These are phyloP conservation scores for Papilio dardanus DNA, from an alignment of 1,140 invertebrate genomes.

Conservation along the genomic window DNA sequence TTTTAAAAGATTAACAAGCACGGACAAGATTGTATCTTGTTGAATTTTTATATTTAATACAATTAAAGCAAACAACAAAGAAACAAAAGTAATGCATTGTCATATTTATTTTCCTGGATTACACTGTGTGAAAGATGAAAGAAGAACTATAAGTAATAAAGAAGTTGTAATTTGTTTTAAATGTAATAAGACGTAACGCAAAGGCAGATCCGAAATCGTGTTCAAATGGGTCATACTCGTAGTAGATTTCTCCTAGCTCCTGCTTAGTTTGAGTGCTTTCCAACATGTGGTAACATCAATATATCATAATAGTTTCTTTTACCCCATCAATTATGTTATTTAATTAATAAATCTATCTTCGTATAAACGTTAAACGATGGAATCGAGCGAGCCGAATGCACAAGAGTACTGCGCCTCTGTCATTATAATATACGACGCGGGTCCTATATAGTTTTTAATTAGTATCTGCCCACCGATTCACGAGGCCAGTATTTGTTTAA, in stretches of 20 bases:
- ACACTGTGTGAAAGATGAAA: too few relatives aligned
- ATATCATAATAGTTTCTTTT: background rate
- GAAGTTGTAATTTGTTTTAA: too few relatives aligned
- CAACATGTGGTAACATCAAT: background rate
- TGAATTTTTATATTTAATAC: background rate
- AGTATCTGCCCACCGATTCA: conserved; percentile 70
- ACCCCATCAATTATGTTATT: background rate
- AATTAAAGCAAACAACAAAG: too few relatives aligned
- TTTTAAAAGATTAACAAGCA: background rate
- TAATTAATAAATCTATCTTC: conserved; percentile 20
- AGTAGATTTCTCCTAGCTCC: background rate
- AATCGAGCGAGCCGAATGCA: conserved; percentile 57
- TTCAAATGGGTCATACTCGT: background rate
- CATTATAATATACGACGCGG: conserved; percentile 68
- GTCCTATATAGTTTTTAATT: conserved; percentile 77
- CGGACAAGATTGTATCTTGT: background rate
- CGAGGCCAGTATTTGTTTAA: conserved; percentile 75
- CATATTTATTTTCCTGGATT: too few relatives aligned
- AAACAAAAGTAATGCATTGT: too few relatives aligned
- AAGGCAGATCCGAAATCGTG: background rate
- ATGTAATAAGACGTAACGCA: too few relatives aligned
- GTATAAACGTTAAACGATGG: conserved; percentile 30
- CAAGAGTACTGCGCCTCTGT: conserved; percentile 63
- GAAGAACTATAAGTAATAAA: too few relatives aligned
- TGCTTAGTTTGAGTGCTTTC: background rate